These are phyloP conservation scores for Ciconia maguari DNA, from an alignment of 2,113 vertebrate species.

Conservation along the genomic window DNA sequence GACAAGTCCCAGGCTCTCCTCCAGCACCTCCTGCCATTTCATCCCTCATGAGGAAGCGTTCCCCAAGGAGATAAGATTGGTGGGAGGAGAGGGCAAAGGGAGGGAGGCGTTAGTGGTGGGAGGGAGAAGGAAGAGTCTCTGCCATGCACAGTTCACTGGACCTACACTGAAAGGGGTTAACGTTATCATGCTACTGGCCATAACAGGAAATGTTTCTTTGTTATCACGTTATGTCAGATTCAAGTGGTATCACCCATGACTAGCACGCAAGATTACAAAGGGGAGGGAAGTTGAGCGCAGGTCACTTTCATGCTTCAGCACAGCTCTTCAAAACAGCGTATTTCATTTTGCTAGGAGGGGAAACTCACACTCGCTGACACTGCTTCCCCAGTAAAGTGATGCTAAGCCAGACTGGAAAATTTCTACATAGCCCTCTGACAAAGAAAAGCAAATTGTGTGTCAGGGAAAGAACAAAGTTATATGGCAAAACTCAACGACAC, in stretches of 20 bases:
- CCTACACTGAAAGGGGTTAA: background rate
- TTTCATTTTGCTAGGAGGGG: background rate
- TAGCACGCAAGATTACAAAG: background rate
- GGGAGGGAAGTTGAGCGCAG: background rate
- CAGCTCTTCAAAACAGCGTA: background rate
- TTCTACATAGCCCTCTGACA: background rate
- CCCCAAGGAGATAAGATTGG: background rate
- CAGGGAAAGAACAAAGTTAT: background rate
- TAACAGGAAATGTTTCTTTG: background rate
- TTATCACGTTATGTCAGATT: background rate
- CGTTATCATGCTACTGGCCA: background rate
- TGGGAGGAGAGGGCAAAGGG: background rate
- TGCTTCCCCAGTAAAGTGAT: background rate
- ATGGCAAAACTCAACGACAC: fast-evolving
- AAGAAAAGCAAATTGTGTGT: background rate
- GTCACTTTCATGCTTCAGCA: constrained; percentile 39
- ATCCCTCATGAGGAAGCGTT: background rate
- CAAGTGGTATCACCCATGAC: background rate
- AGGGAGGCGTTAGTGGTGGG: background rate
- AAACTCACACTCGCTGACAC: background rate
- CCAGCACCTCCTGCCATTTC: background rate
- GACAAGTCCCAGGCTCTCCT: background rate
- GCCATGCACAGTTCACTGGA: background rate
- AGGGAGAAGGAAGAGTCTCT: background rate
- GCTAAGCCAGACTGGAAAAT: background rate